Percentiles rank a stretch among this genome's conserved stretches.
Conservation (phyloP, 2,888 invertebrate genomes). For the Polydesmus complanatus region DNA sequence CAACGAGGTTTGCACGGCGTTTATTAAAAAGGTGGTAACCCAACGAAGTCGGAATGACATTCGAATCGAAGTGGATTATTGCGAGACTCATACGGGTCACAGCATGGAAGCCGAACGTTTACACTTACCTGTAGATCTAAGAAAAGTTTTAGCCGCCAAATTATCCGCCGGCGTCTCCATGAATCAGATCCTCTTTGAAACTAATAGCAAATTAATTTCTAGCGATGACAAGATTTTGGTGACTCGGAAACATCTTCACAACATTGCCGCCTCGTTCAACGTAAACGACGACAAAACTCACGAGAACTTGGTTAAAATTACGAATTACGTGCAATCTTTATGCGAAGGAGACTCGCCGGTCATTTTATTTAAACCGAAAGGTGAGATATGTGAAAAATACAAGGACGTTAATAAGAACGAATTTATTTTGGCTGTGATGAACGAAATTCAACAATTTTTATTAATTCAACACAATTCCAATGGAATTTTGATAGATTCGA, state of each 20-base stretch:
- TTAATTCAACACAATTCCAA: neutral
- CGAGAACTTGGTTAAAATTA: neutral
- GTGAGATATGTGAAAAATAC: neutral
- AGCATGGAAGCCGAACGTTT: neutral
- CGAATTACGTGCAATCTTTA: neutral
- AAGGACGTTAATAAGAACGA: neutral
- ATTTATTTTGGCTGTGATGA: neutral
- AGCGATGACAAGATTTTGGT: neutral
- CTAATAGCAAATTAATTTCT: neutral
- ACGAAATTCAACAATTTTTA: neutral
- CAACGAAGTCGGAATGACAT: neutral
- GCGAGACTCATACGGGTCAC: neutral
- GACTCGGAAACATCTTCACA: neutral
- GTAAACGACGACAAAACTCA: neutral
- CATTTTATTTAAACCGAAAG: neutral
- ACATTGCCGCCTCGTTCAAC: neutral
- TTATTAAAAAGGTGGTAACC: neutral
- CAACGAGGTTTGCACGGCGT: neutral
- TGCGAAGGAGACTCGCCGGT: neutral
- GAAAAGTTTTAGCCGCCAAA: neutral
- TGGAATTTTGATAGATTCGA: neutral
- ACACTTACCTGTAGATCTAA: neutral
- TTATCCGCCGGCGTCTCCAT: neutral
- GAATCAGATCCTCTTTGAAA: neutral
- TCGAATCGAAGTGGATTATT: neutral